Evolutionary conservation across 2,797 vertebrate species (phyloP), one percentile per base, ranked within the genome.

Genomic region (Microctenopoma steveboyesi): DNA sequence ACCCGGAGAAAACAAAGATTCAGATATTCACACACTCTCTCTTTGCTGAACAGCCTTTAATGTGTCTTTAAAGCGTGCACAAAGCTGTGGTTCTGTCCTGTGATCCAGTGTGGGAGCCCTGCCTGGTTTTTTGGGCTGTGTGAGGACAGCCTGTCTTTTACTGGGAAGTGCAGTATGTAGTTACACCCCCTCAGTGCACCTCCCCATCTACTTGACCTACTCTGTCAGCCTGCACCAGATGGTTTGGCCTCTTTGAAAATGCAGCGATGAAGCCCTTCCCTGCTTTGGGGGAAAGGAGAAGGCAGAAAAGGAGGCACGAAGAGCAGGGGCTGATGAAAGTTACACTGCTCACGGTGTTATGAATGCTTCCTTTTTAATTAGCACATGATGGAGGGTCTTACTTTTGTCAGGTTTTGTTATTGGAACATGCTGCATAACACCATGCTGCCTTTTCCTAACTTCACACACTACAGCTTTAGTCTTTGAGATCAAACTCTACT

Each of bases 161-260:
- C 83, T 72, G 82, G 72, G 74, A 60, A 71, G 68, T 74, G 69
- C 67, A 81, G 80, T 81, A 80, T 93, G 87, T 85, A 91, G 79
- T 92, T 91, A 84, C 72, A 79, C 50, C 66, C 60, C 58, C 60
- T 47, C 48, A 5, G 16, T 45, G 28, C 27, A n/a, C 61, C 78
- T 43, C 43, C 14, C 39, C 10, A 58, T 76, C 58, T 74, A 70
- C 72, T 81, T 81, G 85, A 84, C 76, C 82, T 69, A 54, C 79
- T 82, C 86, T 58, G 73, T 81, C 81, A 74, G 86, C 73, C 79
- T 71, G 83, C 59, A 79, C 86, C 93, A 93, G 91, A 94, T 94
- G 93, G 89, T 86, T 89, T 76, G 81, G 53, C 62, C 86, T 65
- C 71, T 88, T 88, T 75, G 67, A 90, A 88, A 90, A 76, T 16